A percentile compares a stretch with the other conserved stretches of the same genome.
These are phyloP conservation scores for Chaenogobius annularis DNA, from an alignment of 2,113 vertebrate genomes.

Conservation along the genomic window DNA sequence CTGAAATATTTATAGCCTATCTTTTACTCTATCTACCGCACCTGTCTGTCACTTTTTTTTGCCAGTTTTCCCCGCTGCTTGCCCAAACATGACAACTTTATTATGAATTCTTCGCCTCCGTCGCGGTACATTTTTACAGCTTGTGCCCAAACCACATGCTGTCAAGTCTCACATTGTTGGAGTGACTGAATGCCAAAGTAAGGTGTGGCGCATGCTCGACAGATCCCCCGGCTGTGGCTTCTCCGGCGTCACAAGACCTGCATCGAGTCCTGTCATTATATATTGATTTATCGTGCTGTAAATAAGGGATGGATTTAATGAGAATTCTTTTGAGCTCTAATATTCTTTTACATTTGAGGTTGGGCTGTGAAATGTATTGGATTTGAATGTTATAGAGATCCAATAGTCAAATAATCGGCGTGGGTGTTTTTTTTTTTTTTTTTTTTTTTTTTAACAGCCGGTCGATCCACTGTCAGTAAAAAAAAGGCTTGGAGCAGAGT, in stretches of 20 bases:
- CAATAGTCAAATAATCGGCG: no score
- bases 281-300: background rate
- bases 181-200: background rate
- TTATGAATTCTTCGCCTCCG: slow-evolving; percentile 13
- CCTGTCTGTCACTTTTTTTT: background rate
- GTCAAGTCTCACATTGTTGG: background rate
- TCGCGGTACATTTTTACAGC: slow-evolving; percentile 1
- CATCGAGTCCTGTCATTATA: background rate
- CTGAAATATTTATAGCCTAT: slow-evolving; percentile 2
- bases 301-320: background rate
- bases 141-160: slow-evolving; percentile 3
- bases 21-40: background rate
- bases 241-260: background rate
- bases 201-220: slow-evolving; percentile 7
- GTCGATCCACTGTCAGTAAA: no score
- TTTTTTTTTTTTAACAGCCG: no score
- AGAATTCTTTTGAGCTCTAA: background rate
- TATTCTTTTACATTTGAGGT: no score
- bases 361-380: no score
- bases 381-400: no score
- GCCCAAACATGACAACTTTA: slow-evolving; percentile 3
- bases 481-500: no score
- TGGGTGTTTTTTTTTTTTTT: no score
- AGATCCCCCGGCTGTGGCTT: background rate
- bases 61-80: background rate